These are phyloP conservation scores for Lochmaea crataegi DNA, from an alignment of 2,888 invertebrate genomes.

Conservation along the genomic window DNA sequence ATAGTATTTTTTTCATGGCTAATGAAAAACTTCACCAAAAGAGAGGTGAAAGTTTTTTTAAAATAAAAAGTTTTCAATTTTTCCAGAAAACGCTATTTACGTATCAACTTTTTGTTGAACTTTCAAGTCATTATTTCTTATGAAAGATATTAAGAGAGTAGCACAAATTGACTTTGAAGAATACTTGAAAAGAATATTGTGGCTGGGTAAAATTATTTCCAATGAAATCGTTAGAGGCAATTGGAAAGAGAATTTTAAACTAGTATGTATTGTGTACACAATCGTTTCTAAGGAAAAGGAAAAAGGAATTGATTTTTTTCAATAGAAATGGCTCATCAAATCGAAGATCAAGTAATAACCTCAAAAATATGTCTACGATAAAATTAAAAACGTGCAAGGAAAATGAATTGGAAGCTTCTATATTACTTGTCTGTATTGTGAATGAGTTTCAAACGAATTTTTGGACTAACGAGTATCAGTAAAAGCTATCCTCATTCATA, in stretches of 20 bases:
- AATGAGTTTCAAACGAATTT: no score
- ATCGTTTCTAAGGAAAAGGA: not conserved
- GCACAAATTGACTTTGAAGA: constrained; percentile 11
- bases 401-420: not conserved
- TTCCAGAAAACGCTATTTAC: no score
- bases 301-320: not conserved
- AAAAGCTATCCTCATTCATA: no score
- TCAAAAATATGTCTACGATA: not conserved
- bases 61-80: no score
- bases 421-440: not conserved
- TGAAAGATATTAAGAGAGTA: not conserved
- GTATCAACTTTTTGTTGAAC: no score
- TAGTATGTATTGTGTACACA: constrained; percentile 7
- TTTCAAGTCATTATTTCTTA: not conserved
- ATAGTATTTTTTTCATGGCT: no score
- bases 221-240: constrained; percentile 5
- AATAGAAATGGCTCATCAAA: not conserved
- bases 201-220: not conserved
- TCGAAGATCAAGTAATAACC: not conserved
- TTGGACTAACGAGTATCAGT: no score
- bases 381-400: not conserved
- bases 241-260: constrained; percentile 3
- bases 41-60: no score
- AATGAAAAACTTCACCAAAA: no score
- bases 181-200: constrained; percentile 1